Conservation (phyloP, 2,113 vertebrate species). For the Xenopus laevis region DNA sequence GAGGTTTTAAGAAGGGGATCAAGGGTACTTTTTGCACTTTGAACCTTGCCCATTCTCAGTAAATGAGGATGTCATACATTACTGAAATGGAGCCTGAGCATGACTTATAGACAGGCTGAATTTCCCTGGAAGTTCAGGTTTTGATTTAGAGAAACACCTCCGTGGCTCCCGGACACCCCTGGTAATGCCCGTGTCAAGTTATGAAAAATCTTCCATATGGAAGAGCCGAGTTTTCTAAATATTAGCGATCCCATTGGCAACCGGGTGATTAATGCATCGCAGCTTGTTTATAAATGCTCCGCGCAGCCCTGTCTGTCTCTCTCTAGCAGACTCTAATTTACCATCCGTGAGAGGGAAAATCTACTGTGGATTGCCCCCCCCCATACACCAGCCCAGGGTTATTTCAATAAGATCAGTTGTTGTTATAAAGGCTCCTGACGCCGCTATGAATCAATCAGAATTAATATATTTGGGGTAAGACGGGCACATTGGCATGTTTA, state of each 20-base stretch:
- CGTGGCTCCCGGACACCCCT: too few relatives aligned
- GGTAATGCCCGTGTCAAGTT: neutral
- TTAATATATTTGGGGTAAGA: constrained; percentile 35
- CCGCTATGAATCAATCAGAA: constrained; percentile 12
- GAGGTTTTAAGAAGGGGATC: too few relatives aligned
- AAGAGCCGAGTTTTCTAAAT: neutral
- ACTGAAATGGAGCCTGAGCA: too few relatives aligned
- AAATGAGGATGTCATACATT: too few relatives aligned
- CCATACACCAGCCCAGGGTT: constrained; percentile 6
- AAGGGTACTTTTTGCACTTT: too few relatives aligned
- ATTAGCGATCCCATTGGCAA: constrained; percentile 1
- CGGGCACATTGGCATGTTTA: neutral
- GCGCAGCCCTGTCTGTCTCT: neutral
- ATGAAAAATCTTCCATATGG: constrained; percentile 5
- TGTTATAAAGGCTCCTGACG: constrained; percentile 16
- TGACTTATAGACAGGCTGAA: too few relatives aligned
- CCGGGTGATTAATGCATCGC: constrained; percentile 20
- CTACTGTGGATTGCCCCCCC: constrained; percentile 15
- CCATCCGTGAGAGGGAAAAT: constrained; percentile 7
- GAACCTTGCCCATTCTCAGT: too few relatives aligned
- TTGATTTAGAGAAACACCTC: too few relatives aligned
- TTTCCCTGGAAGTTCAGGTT: too few relatives aligned
- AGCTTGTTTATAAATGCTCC: neutral
- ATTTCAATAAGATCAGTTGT: constrained; percentile 24
- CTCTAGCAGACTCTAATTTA: constrained; percentile 18